phyloP scores from a whole-genome alignment of 1,140 invertebrate species.

The Zaprionus nigranus region DNA sequence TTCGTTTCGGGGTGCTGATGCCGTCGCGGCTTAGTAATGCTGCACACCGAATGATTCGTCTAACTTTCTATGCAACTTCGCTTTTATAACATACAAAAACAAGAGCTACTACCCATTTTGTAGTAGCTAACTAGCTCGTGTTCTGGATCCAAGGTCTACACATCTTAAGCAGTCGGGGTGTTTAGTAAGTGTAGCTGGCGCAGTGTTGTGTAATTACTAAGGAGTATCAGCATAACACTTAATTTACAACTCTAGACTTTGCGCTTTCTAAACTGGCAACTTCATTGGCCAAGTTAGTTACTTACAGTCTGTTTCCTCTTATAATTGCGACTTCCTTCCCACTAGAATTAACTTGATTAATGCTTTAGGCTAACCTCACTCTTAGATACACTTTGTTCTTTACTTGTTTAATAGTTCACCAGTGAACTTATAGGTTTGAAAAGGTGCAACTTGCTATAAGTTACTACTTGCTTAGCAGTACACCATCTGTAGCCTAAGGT shows the following conservation, averaged over 20 bases:
- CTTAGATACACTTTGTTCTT: neutral
- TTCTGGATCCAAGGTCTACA: slow-evolving; percentile 6
- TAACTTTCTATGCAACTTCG: slow-evolving; percentile 45
- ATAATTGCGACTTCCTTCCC: slow-evolving; percentile 42
- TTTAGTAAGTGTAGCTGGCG: slow-evolving; percentile 27
- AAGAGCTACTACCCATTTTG: slow-evolving; percentile 2
- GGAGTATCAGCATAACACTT: neutral
- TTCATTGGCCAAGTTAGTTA: slow-evolving; percentile 38
- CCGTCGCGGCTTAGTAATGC: neutral
- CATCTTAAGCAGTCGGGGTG: slow-evolving; percentile 34
- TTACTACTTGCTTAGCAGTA: no score
- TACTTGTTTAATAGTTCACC: neutral
- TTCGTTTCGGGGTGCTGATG: slow-evolving; percentile 39
- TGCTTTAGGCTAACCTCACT: neutral
- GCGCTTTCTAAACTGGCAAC: slow-evolving; percentile 56
- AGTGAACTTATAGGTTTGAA: no score
- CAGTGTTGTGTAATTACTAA: slow-evolving; percentile 51
- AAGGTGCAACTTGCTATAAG: no score
- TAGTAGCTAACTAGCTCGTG: neutral
- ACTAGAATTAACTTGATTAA: slow-evolving; percentile 1
- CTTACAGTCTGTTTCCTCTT: slow-evolving; percentile 54
- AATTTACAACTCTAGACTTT: slow-evolving; percentile 37
- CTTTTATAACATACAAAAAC: slow-evolving; percentile 23
- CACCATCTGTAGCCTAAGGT: no score
- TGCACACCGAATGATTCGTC: slow-evolving; percentile 30